Percentiles rank a stretch among this genome's conserved stretches.
Evolutionary conservation across 2,797 vertebrate species (phyloP).

Genomic region (Aphelocoma californica): DNA sequence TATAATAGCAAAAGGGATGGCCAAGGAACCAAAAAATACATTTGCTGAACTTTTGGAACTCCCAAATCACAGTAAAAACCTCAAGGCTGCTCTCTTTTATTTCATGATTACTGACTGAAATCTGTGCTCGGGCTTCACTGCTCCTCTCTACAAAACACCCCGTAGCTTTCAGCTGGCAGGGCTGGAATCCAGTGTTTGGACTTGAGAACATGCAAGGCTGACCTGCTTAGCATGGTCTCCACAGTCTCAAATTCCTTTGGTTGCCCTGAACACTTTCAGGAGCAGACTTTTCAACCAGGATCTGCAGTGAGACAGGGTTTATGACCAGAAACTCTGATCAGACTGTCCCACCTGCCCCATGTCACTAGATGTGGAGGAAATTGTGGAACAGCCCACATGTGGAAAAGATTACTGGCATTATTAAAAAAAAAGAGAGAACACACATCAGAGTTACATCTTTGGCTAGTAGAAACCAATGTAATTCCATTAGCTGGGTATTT

Average conservation of each 20-base stretch:
- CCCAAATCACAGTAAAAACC: not conserved
- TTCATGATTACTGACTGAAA: not conserved
- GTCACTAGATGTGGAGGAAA: not conserved
- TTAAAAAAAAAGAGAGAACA: not conserved
- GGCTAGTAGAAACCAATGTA: not conserved
- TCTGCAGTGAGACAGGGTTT: not conserved
- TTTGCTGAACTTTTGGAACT: not conserved
- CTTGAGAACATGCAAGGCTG: fast-evolving
- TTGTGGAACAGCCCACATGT: not conserved
- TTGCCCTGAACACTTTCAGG: not conserved
- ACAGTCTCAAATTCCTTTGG: not conserved
- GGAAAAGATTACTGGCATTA: not conserved
- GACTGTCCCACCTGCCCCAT: not conserved
- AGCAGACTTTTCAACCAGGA: not conserved
- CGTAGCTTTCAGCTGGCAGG: not conserved
- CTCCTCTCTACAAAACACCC: not conserved
- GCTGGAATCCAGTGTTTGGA: not conserved
- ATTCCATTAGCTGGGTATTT: not conserved
- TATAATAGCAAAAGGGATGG: not conserved
- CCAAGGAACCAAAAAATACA: not conserved
- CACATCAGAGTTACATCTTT: not conserved
- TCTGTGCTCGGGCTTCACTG: not conserved
- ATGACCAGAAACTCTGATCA: not conserved
- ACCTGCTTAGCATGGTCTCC: not conserved
- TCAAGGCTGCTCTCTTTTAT: not conserved